A percentile compares a stretch with the other conserved stretches of the same genome.
Conservation (phyloP, 1,140 invertebrate genomes). For the Drosophila tristis region DNA sequence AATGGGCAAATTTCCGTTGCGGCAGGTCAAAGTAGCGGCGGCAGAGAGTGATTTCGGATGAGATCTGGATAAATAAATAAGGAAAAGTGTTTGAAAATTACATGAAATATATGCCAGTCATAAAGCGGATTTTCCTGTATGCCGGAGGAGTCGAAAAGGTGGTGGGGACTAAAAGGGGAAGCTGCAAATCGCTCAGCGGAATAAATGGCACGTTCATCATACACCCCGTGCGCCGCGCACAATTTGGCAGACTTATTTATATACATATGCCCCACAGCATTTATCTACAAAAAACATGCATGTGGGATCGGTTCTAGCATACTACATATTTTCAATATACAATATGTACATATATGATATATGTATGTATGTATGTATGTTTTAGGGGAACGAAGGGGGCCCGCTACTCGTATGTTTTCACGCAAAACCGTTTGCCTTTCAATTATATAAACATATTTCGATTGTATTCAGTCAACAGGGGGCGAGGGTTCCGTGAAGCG, state of each 20-base stretch:
- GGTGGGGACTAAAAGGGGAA: neutral
- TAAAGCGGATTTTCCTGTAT: constrained; percentile 54
- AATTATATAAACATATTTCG: constrained; percentile 81
- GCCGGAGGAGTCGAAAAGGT: constrained; percentile 2
- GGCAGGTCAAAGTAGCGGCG: constrained; percentile 65
- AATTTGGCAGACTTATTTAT: constrained; percentile 78
- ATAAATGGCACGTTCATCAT: constrained; percentile 82
- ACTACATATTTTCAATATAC: constrained; percentile 3
- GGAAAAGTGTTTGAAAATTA: constrained; percentile 62
- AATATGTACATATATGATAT: neutral
- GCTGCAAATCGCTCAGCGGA: constrained; percentile 45
- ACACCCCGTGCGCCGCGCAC: constrained; percentile 68
- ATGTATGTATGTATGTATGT: too few relatives aligned
- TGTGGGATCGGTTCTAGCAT: constrained; percentile 28
- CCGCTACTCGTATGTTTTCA: constrained; percentile 68
- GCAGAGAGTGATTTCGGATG: constrained; percentile 15
- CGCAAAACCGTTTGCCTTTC: constrained; percentile 69
- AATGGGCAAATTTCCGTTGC: constrained; percentile 55
- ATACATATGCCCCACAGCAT: constrained; percentile 43
- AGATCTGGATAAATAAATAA: constrained; percentile 56
- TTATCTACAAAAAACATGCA: constrained; percentile 55
- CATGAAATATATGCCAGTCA: constrained; percentile 64
- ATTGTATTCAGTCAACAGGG: constrained; percentile 70
- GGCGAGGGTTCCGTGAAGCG: too few relatives aligned
- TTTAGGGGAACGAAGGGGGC: too few relatives aligned